A percentile compares a stretch with the other conserved stretches of the same genome.
These are phyloP conservation scores for Sphenodon punctatus DNA, from an alignment of 2,797 vertebrate species.

Conservation along the genomic window DNA sequence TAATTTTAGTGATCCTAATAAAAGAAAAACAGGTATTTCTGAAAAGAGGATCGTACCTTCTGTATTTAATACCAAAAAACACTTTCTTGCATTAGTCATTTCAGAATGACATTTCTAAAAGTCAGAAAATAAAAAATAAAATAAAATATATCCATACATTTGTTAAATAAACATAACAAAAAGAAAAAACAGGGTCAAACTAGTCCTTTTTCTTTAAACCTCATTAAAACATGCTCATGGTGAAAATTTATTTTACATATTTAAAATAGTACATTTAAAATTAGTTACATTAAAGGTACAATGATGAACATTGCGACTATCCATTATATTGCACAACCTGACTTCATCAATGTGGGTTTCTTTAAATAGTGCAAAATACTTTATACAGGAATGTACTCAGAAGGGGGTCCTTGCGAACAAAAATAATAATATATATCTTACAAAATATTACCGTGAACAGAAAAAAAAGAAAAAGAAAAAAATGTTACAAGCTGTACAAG, in stretches of 20 bases:
- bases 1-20: slow-evolving; percentile 32
- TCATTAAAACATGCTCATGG: slow-evolving; percentile 91
- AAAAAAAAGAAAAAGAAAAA: slow-evolving; percentile 69
- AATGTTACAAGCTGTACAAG: slow-evolving; percentile 87
- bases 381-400: slow-evolving; percentile 96
- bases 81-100: slow-evolving; percentile 71
- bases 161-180: slow-evolving; percentile 68
- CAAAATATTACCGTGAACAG: slow-evolving; percentile 87
- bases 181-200: slow-evolving; percentile 71
- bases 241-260: slow-evolving; percentile 99
- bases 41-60: slow-evolving; percentile 69
- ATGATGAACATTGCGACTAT: slow-evolving; percentile 88
- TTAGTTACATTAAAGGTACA: slow-evolving; percentile 95
- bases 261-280: slow-evolving; percentile 99
- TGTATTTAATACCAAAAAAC: slow-evolving; percentile 75
- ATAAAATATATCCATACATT: slow-evolving; percentile 71
- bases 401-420: slow-evolving; percentile 81
- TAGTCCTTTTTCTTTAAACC: slow-evolving; percentile 77
- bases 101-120: slow-evolving; percentile 71
- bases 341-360: slow-evolving; percentile 87
- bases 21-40: slow-evolving; percentile 61
- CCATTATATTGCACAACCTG: slow-evolving; percentile 97
- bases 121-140: slow-evolving; percentile 68
- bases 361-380: slow-evolving; percentile 99
- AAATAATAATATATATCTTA: slow-evolving; percentile 83